phyloP scores from a whole-genome alignment of 2,888 invertebrate species.

The Tromatobia lineatoria region DNA sequence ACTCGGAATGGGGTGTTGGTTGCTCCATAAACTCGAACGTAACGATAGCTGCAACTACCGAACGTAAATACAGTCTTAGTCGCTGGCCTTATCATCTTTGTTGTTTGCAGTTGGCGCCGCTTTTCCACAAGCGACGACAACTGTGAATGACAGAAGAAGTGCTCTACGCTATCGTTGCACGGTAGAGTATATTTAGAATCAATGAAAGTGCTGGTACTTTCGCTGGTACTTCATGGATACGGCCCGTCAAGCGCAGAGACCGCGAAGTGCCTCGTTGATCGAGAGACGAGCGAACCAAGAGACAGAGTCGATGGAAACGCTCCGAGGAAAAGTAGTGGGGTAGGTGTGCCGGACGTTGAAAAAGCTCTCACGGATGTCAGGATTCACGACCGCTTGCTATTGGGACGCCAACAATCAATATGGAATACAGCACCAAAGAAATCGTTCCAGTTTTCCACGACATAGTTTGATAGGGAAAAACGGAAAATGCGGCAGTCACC shows the following conservation, averaged over 20 bases:
- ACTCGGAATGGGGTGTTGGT: conserved; percentile 40
- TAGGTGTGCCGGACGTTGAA: conserved; percentile 15
- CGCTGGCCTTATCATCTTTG: conserved; percentile 14
- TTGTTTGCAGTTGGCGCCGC: conserved; percentile 9
- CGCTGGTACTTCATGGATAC: background rate
- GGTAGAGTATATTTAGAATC: conserved; percentile 37
- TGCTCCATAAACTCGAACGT: conserved; percentile 48
- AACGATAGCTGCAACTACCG: conserved; percentile 18
- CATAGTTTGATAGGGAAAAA: background rate
- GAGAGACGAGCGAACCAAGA: conserved; percentile 45
- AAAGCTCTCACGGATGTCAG: conserved; percentile 17
- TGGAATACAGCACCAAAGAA: background rate
- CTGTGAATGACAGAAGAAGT: conserved; percentile 29
- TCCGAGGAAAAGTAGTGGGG: conserved; percentile 7
- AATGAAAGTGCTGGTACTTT: conserved; percentile 43
- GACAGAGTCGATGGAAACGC: conserved; percentile 27
- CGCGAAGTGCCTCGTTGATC: conserved; percentile 49
- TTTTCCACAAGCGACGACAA: conserved; percentile 2
- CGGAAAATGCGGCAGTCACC: no score
- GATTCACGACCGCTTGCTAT: conserved; percentile 10
- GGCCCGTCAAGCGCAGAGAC: conserved; percentile 32
- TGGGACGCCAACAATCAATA: conserved; percentile 11
- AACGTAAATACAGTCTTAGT: conserved; percentile 9
- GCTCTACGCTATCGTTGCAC: background rate
- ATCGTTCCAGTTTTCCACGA: background rate